These are phyloP conservation scores for Phallusia fumigata DNA, from an alignment of 23 tunicate species.

Conservation along the genomic window DNA sequence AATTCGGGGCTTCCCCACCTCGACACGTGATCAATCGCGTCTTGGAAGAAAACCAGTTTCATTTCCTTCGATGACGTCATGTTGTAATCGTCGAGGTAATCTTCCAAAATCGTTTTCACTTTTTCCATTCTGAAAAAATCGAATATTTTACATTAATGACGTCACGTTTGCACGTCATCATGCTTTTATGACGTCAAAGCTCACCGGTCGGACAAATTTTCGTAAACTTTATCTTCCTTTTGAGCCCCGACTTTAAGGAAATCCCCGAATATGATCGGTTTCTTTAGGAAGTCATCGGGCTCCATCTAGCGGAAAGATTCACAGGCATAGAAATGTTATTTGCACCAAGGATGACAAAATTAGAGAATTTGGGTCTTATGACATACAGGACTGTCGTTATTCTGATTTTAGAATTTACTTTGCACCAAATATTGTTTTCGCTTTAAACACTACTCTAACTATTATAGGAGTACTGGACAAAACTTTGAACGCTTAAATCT, in stretches of 20 bases:
- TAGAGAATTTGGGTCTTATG: too few species aligned
- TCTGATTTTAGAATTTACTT: too few species aligned
- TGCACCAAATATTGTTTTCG: too few species aligned
- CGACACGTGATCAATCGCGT: slow-evolving; percentile 94
- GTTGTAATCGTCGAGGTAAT: slow-evolving; percentile 95
- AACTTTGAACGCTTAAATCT: too few species aligned
- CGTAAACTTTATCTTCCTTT: slow-evolving; percentile 86
- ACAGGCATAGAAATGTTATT: too few species aligned
- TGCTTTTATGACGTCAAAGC: background rate
- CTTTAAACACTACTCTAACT: too few species aligned
- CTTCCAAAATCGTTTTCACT: slow-evolving; percentile 83
- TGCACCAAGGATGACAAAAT: too few species aligned
- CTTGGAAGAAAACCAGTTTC: slow-evolving; percentile 98
- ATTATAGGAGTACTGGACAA: too few species aligned
- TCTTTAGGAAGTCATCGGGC: slow-evolving; percentile 66
- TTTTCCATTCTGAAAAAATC: slow-evolving; percentile 57
- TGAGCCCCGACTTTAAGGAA: slow-evolving; percentile 82
- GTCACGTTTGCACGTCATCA: background rate
- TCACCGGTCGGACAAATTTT: slow-evolving; percentile 82
- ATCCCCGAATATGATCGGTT: slow-evolving; percentile 96
- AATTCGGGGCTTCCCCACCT: slow-evolving; percentile 67
- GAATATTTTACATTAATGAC: background rate
- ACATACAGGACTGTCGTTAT: too few species aligned
- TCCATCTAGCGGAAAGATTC: slow-evolving; percentile 41
- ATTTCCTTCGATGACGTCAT: slow-evolving; percentile 90